Evolutionary conservation across 1,140 invertebrate species (phyloP).

Genomic region (Cecropterus lyciades): DNA sequence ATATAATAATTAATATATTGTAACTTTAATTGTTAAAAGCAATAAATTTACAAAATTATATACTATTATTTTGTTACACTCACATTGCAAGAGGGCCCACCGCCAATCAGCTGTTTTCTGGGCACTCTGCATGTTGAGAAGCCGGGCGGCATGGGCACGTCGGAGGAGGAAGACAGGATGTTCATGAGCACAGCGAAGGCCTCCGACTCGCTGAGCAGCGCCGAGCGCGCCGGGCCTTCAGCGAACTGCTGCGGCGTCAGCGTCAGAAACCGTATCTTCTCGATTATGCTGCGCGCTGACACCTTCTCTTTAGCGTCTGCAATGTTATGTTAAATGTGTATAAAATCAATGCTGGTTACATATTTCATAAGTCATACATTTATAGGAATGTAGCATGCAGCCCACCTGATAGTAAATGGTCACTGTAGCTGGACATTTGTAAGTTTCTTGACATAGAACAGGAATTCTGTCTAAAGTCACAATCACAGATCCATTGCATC

Average conservation of each 20-base stretch:
- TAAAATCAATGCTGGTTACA: too few species aligned
- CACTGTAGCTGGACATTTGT: too few species aligned
- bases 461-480: too few species aligned
- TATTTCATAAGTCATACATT: too few species aligned
- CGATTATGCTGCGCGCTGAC: conserved; percentile 83
- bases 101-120: conserved; percentile 68
- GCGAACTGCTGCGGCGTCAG: conserved; percentile 92
- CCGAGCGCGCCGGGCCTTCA: conserved; percentile 89
- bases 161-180: conserved; percentile 87
- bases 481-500: too few species aligned
- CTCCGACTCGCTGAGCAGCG: conserved; percentile 89
- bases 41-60: too few species aligned
- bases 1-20: too few species aligned
- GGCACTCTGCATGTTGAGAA: conserved; percentile 86
- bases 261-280: conserved; percentile 88
- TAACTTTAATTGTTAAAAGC: too few species aligned
- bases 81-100: conserved; percentile 58
- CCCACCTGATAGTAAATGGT: too few species aligned
- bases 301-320: conserved; percentile 51
- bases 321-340: conserved; percentile 10
- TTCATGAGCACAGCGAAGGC: conserved; percentile 93
- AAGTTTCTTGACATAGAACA: too few species aligned
- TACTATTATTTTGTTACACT: too few species aligned
- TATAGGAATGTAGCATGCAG: too few species aligned
- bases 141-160: conserved; percentile 88